Conservation (phyloP, 2,113 vertebrate genomes). For the Tetraodon nigroviridis region DNA sequence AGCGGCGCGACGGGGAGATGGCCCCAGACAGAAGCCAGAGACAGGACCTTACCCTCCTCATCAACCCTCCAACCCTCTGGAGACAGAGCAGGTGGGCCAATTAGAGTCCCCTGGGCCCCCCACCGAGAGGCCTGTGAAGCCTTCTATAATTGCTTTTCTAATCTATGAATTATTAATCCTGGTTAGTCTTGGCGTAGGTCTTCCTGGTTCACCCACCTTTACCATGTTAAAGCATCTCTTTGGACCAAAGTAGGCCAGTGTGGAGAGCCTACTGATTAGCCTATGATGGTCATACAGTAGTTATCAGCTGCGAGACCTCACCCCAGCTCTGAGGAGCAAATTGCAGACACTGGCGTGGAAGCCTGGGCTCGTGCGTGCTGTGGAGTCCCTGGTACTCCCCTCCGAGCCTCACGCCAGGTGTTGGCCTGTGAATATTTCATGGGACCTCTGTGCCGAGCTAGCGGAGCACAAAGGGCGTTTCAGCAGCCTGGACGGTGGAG, state of each 20-base stretch:
- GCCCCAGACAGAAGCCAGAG: slow-evolving; percentile 27
- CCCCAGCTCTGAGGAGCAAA: too few relatives aligned
- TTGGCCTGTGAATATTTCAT: slow-evolving; percentile 71
- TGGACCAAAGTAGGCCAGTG: slow-evolving; percentile 13
- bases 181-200: slow-evolving; percentile 37
- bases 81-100: slow-evolving; percentile 76
- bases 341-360: too few relatives aligned
- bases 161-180: slow-evolving; percentile 78
- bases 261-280: too few relatives aligned
- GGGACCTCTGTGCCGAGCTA: slow-evolving; percentile 49
- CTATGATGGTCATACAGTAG: too few relatives aligned
- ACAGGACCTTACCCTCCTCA: slow-evolving; percentile 22
- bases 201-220: slow-evolving; percentile 39
- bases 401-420: slow-evolving; percentile 65
- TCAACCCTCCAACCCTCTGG: slow-evolving; percentile 23
- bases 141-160: slow-evolving; percentile 73
- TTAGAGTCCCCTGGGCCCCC: slow-evolving; percentile 58
- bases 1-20: background rate
- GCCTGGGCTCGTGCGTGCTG: slow-evolving; percentile 3
- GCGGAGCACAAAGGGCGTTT: slow-evolving; percentile 61
- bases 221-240: slow-evolving; percentile 16
- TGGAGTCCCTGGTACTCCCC: slow-evolving; percentile 36
- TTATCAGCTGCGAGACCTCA: too few relatives aligned
- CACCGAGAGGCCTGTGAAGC: slow-evolving; percentile 54
- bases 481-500: slow-evolving; percentile 39